Percentiles rank a stretch among this genome's conserved stretches.
Conservation (phyloP, 2,888 invertebrate genomes). For the Smittia aterrima region DNA sequence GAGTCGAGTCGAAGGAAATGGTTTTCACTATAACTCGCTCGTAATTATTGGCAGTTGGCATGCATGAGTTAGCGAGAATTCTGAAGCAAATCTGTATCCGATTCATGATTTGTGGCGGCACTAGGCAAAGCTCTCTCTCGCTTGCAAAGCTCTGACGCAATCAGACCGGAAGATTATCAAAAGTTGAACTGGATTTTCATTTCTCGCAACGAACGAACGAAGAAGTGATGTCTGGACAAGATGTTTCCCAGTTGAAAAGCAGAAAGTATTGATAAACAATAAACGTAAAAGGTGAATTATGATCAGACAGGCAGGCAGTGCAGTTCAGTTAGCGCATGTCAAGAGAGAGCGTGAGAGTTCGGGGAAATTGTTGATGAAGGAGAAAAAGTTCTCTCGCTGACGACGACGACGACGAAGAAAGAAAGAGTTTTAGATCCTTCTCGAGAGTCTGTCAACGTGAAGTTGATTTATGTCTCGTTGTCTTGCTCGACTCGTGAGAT, state of each 20-base stretch:
- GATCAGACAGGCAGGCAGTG: too few relatives aligned
- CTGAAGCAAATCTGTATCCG: background rate
- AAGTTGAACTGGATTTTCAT: background rate
- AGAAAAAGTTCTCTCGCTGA: background rate
- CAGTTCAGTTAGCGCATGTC: constrained; percentile 18
- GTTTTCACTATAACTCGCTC: background rate
- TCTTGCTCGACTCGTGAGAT: too few relatives aligned
- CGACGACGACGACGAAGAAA: too few relatives aligned
- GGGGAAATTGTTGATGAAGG: background rate
- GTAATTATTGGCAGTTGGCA: background rate
- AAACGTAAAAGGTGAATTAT: constrained; percentile 37
- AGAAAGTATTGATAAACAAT: constrained; percentile 39
- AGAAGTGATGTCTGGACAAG: background rate
- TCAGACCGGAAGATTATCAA: background rate
- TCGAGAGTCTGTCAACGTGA: background rate
- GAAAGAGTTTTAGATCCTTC: background rate
- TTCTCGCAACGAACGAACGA: too few relatives aligned
- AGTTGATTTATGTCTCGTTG: background rate
- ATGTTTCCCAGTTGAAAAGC: background rate
- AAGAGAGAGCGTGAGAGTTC: background rate
- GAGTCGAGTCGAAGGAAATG: background rate
- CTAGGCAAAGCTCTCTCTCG: background rate
- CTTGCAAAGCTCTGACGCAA: background rate
- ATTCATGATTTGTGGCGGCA: background rate
- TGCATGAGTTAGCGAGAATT: too few relatives aligned